Base-by-base conservation (phyloP, 2,797 vertebrate genomes). In the Melanotaenia pygmaea region DNA sequence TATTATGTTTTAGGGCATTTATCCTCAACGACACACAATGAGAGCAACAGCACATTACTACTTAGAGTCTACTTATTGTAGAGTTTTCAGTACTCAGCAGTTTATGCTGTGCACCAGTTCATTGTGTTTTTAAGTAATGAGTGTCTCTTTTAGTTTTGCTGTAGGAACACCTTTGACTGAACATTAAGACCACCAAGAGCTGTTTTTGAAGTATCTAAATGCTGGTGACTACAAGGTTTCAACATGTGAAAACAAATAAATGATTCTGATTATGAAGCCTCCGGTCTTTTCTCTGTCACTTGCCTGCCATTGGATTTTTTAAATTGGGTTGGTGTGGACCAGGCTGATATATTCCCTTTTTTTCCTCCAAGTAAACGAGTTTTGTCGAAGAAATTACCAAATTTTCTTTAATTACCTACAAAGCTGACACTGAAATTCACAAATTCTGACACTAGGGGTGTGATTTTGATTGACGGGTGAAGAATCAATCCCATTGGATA, bases 11-110 rank as follows among this genome's bases (percentile, higher is more conserved):
- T 14, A 50, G 54, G 35, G 43, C 45, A 32, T 80, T 86, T 84
- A 89, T 89, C 80, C 79, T 73, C 59, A 9, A n/a, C 16, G 0
- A 37, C 35, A 22, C 38, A 65, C 78, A 67, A 70, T 57, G 59
- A 56, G 47, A 6, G 3, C 43, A 81, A 70, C 13, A 30, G 70
- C 7, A 22, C 30, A 43, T 70, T 80, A 58, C 64, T 38, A 20
- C 58, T 70, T 18, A 43, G 45, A 59, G 69, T 77, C 58, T 2
- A 38, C 20, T 59, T 26, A 67, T 70, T 75, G 67, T 10, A 28
- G 50, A 66, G 79, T 77, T 77, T 89, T 76, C 74, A 54, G 65
- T 51, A 10, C 16, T 64, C 18, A 24, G 13, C 45, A 53, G 69
- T 67, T 84, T 4, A 3, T 24, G 40, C 56, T 72, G 57, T 59